These are phyloP conservation scores for Acrobasis suavella DNA, from an alignment of 2,888 invertebrate species.

Conservation along the genomic window DNA sequence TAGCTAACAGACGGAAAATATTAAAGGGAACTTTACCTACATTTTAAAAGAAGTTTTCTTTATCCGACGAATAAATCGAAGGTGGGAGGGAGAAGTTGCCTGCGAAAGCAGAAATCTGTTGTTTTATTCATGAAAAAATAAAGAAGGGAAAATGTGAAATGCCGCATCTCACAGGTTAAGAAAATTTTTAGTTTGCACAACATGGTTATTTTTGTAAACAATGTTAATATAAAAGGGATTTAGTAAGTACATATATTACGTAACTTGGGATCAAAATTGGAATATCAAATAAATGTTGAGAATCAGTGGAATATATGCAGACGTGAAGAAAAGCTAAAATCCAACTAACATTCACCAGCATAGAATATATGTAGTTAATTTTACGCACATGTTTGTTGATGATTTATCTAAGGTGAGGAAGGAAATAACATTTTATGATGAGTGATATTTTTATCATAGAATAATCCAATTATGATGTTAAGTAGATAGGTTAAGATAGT, in stretches of 20 bases:
- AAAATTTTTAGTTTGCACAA: constrained; percentile 40
- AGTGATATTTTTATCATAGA: too few relatives aligned
- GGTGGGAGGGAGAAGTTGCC: constrained; percentile 76
- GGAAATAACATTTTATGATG: too few relatives aligned
- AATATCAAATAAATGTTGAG: too few relatives aligned
- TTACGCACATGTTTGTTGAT: too few relatives aligned
- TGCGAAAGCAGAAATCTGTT: constrained; percentile 78
- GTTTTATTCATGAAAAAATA: constrained; percentile 82
- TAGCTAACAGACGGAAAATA: constrained; percentile 78
- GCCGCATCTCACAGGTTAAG: constrained; percentile 51
- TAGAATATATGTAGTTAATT: too few relatives aligned
- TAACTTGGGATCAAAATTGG: not conserved
- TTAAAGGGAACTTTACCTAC: constrained; percentile 77
- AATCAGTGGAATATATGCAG: too few relatives aligned
- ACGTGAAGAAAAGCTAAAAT: too few relatives aligned
- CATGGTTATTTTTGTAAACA: not conserved
- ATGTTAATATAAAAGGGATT: not conserved
- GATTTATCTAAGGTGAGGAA: too few relatives aligned
- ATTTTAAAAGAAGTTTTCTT: constrained; percentile 79
- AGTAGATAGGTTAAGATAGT: too few relatives aligned
- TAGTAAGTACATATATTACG: too few relatives aligned
- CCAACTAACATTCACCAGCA: too few relatives aligned
- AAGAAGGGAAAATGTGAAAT: constrained; percentile 67
- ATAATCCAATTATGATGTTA: too few relatives aligned
- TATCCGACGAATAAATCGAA: constrained; percentile 81